phyloP scores from a whole-genome alignment of 2,888 invertebrate genomes.

The Tenthredo livida region DNA sequence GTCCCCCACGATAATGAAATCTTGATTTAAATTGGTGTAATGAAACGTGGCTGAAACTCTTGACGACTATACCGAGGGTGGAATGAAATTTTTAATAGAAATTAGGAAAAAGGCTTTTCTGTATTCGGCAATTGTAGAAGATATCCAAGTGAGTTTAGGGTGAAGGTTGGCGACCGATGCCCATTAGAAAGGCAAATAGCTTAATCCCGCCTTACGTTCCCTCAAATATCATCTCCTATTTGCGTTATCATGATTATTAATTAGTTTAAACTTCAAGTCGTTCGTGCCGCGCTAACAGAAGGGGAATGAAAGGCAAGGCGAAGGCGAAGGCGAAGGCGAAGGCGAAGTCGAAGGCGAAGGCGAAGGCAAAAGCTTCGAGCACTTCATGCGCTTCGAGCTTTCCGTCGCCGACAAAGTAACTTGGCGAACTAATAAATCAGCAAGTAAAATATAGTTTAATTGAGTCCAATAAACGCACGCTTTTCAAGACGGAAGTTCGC shows the following conservation, averaged over 20 bases:
- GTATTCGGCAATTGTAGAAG: background rate
- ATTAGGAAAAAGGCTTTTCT: background rate
- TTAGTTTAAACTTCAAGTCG: conserved; percentile 29
- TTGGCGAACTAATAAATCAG: conserved; percentile 55
- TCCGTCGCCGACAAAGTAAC: conserved; percentile 40
- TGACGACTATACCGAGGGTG: background rate
- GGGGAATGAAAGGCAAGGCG: conserved; percentile 2
- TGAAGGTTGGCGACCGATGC: conserved; percentile 8
- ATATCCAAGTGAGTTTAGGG: conserved; percentile 2
- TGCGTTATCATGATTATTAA: conserved; percentile 43
- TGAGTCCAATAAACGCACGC: conserved; percentile 49
- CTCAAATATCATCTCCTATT: conserved; percentile 35
- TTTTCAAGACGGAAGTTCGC: conserved; percentile 15
- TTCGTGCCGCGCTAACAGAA: conserved; percentile 22
- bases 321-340: background rate
- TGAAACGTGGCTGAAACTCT: background rate
- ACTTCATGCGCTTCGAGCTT: conserved; percentile 1
- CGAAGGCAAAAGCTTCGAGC: background rate
- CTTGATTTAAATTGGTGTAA: background rate
- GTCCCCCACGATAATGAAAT: background rate
- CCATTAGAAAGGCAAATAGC: conserved; percentile 17
- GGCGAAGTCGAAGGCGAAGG: background rate
- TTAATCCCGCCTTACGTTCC: conserved; percentile 20
- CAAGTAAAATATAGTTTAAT: conserved; percentile 55
- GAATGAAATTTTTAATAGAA: background rate